phyloP scores from a whole-genome alignment of 1,140 invertebrate species.

The Trachymyrmex septentrionalis region DNA sequence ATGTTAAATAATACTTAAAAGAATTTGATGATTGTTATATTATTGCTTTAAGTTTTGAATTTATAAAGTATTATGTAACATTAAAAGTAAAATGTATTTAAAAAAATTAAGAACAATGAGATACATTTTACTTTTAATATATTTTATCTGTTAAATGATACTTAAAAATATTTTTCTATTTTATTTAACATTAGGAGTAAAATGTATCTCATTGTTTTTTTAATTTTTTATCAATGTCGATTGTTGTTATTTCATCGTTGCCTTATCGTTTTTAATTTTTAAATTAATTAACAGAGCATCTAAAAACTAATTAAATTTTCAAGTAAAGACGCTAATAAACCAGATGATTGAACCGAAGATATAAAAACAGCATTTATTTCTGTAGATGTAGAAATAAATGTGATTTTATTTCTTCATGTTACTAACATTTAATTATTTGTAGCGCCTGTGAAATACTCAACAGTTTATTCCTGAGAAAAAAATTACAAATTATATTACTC shows the following conservation, averaged over 20 bases:
- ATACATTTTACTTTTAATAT: neutral
- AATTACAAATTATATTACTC: neutral
- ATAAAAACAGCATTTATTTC: too few relatives aligned
- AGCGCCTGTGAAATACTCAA: neutral
- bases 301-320: too few relatives aligned
- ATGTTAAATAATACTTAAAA: neutral
- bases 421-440: neutral
- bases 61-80: neutral
- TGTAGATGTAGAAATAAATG: too few relatives aligned
- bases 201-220: neutral
- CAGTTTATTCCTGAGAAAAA: neutral
- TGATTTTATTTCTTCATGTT: neutral
- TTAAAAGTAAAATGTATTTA: too few relatives aligned
- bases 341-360: too few relatives aligned
- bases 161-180: neutral
- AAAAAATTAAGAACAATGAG: neutral
- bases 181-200: neutral
- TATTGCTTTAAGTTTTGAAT: too few relatives aligned
- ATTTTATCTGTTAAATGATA: neutral
- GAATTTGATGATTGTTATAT: too few relatives aligned
- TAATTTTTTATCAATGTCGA: neutral
- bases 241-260: too few relatives aligned
- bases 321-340: too few relatives aligned
- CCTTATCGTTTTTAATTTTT: neutral
- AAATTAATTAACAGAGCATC: too few relatives aligned